Conservation (phyloP, 2,888 invertebrate species). For the Thyatira batis region DNA sequence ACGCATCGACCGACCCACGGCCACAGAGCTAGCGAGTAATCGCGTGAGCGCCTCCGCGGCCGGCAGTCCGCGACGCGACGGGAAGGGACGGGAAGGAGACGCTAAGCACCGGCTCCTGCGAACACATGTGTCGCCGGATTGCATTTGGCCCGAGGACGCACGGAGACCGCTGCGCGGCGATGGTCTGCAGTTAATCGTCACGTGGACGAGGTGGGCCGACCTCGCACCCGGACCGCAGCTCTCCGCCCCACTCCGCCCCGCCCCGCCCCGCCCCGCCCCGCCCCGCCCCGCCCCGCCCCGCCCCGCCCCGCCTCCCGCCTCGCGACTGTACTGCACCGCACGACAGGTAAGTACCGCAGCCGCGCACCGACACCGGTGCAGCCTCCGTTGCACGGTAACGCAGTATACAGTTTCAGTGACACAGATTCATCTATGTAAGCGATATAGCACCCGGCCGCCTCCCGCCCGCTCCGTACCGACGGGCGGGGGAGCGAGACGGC, state of each 20-base stretch:
- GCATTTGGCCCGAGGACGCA: constrained; percentile 15
- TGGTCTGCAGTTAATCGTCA: neutral
- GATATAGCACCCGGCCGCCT: neutral
- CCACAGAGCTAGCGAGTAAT: constrained; percentile 49
- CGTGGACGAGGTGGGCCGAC: neutral
- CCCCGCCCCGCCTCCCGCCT: neutral
- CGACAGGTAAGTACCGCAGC: neutral
- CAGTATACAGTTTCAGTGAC: neutral
- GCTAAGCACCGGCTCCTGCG: constrained; percentile 20
- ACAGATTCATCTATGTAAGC: neutral
- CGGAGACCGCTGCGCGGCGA: neutral
- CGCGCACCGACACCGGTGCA: neutral
- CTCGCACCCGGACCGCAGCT: neutral
- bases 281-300: neutral
- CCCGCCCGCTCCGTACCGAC: too few relatives aligned
- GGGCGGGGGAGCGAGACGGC: neutral
- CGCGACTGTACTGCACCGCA: neutral
- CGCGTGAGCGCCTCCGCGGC: constrained; percentile 77
- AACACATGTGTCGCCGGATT: constrained; percentile 54
- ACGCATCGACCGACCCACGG: constrained; percentile 66
- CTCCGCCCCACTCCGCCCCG: neutral
- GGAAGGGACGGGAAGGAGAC: constrained; percentile 38
- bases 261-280: neutral
- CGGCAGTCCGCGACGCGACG: too few relatives aligned
- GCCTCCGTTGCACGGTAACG: neutral